Evolutionary conservation across 2,888 invertebrate species (phyloP).

Genomic region (Beris chalybata): DNA sequence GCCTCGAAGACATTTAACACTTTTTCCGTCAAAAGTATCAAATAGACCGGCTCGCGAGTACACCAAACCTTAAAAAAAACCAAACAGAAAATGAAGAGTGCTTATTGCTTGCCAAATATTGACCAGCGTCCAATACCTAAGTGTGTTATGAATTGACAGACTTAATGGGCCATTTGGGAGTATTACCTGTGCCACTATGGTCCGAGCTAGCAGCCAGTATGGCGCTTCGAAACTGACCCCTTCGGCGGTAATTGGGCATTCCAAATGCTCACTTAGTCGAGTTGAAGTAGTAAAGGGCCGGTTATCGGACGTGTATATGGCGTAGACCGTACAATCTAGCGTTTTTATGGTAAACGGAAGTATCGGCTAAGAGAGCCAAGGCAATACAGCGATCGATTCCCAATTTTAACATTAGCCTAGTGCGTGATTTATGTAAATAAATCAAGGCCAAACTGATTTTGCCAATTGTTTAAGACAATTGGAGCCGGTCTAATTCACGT

Average conservation of each 20-base stretch:
- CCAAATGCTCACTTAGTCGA: too few species aligned
- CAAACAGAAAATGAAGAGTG: slow-evolving; percentile 13
- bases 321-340: too few species aligned
- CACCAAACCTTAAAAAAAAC: not conserved
- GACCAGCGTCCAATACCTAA: slow-evolving; percentile 11
- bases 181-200: too few species aligned
- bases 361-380: not conserved
- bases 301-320: too few species aligned
- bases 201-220: too few species aligned
- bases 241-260: too few species aligned
- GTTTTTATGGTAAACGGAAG: slow-evolving; percentile 25
- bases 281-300: too few species aligned
- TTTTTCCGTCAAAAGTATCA: not conserved
- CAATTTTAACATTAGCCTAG: not conserved
- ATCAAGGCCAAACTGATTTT: slow-evolving; percentile 12
- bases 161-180: slow-evolving; percentile 23
- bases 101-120: slow-evolving; percentile 23
- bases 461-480: not conserved
- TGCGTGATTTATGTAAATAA: slow-evolving; percentile 27
- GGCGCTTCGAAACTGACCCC: too few species aligned
- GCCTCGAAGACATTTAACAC: slow-evolving; percentile 5
- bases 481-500: slow-evolving; percentile 18
- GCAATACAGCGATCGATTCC: too few species aligned
- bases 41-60: not conserved
- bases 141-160: slow-evolving; percentile 12